Evolutionary conservation across 2,113 vertebrate genomes (phyloP), one percentile per base, ranked within the genome.

Genomic region (Larimichthys crocea): DNA sequence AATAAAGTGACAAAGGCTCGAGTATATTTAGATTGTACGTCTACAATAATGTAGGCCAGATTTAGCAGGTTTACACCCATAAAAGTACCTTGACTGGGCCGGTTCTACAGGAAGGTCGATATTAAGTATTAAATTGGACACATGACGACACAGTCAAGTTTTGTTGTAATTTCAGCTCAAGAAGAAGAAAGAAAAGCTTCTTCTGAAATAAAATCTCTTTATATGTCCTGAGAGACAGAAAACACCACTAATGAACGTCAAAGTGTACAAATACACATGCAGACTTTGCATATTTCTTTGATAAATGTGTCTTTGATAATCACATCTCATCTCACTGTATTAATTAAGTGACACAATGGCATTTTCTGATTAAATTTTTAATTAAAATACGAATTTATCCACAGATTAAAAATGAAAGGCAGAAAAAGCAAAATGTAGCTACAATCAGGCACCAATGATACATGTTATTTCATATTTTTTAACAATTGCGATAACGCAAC

Each of bases 381-480:
- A 94, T 94, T 95, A 94, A 95, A 95, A 95, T 94, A 95, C 89
- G 91, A 94, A 95, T 94, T 95, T 94, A 93, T 94, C 92, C 93
- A 95, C 93, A 94, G 92, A 94, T 94, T 94, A 95, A 95, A 95
- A 95, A 96, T 92, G 89, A 94, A 94, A 93, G 93, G 92, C 92
- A 94, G 92, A 94, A 94, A 94, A 95, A 95, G 92, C 91, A 93
- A 94, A 95, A 94, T 92, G 92, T 94, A 94, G 95, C 95, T 95
- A 96, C 94, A 95, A 86, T 95, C 94, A 95, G 94, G 94, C 94
- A 96, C 95, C 94, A 94, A 95, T 94, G 93, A 95, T 95, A 95
- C 92, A 94, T 92, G 88, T 93, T 75, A 76, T 90, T 83, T 93
- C 88, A 87, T 89, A 79, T 89, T 88, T 24, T 91, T 93, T 86